Evolutionary conservation across 1,140 invertebrate species (phyloP), one percentile per base, ranked within the genome.

Genomic region (Zaprionus taronus): DNA sequence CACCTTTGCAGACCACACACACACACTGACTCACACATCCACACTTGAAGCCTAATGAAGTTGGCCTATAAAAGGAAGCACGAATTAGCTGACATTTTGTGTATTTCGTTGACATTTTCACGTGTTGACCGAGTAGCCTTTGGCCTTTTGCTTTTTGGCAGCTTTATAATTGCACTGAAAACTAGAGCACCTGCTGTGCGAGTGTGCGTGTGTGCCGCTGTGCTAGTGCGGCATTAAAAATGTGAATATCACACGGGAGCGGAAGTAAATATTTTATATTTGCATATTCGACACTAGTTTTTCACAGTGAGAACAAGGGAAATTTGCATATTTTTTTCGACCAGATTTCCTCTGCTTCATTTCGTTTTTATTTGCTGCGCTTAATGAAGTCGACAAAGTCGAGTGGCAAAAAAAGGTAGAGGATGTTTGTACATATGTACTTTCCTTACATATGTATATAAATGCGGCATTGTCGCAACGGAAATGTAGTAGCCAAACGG

Each of bases 181-280:
- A 87, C 73, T 81, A 34, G 75, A 87, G 70, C 84, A 87, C 83
- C 84, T 83, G 83, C 84, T 76, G 83, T 20, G 72, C 53, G 15
- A 47, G 15, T 49, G 5, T 66, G n/a, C 26, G 56, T 26, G 24
- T 47, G 38, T 56, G 47, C 47, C 9, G 7, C 41, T 49, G 58
- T 55, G 60, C 51, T 22, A 61, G 51, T 49, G 34, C 74, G 76
- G 49, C 83, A 89, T 89, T 86, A 90, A 89, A 89, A 84, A 89
- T 84, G 84, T 72, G 83, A 74, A 90, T 81, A 85, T 90, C 81
- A 77, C 84, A 90, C 85, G 78, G 81, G 68, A 80, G 63, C 78
- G 79, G 72, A 90, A 85, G 84, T 89, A 81, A 81, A 89, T 89
- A 89, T 87, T 87, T 89, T 90, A 89, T 87, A 90, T 89, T 90